These are phyloP conservation scores for Sphecodes monilicornis DNA, from an alignment of 2,888 invertebrate species.

Conservation along the genomic window DNA sequence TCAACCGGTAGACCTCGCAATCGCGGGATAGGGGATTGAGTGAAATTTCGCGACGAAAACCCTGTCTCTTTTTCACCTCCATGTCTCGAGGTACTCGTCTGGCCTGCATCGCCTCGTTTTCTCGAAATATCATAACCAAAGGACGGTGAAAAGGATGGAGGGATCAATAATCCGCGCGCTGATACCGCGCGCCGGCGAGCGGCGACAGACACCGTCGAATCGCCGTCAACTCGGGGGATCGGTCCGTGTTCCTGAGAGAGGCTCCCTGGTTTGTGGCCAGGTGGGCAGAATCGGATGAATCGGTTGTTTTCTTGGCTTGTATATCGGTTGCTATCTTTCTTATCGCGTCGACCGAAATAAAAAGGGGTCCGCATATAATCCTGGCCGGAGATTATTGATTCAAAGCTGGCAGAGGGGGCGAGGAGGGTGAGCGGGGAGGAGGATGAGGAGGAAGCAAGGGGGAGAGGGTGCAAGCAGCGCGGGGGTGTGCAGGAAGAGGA, in stretches of 20 bases:
- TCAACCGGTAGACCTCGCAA: background rate
- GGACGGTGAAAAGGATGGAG: constrained; percentile 69
- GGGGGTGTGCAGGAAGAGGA: constrained; percentile 30
- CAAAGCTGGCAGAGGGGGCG: constrained; percentile 62
- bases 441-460: background rate
- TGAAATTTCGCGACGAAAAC: background rate
- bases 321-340: constrained; percentile 41
- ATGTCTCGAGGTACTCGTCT: constrained; percentile 27
- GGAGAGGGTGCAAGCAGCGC: constrained; percentile 37
- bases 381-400: constrained; percentile 75
- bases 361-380: constrained; percentile 67
- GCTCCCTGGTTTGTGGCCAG: background rate
- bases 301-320: background rate
- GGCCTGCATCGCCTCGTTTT: constrained; percentile 39
- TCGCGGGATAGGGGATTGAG: background rate
- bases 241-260: background rate
- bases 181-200: constrained; percentile 72
- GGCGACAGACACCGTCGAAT: constrained; percentile 19
- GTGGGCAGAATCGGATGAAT: background rate
- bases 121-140: constrained; percentile 67
- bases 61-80: background rate
- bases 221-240: constrained; percentile 11
- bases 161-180: constrained; percentile 83
- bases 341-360: constrained; percentile 48
- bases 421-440: constrained; percentile 23